Evolutionary conservation across 2,797 vertebrate species (phyloP), one percentile per base, ranked within the genome.

Genomic region (Parotocinclus haroldoi): DNA sequence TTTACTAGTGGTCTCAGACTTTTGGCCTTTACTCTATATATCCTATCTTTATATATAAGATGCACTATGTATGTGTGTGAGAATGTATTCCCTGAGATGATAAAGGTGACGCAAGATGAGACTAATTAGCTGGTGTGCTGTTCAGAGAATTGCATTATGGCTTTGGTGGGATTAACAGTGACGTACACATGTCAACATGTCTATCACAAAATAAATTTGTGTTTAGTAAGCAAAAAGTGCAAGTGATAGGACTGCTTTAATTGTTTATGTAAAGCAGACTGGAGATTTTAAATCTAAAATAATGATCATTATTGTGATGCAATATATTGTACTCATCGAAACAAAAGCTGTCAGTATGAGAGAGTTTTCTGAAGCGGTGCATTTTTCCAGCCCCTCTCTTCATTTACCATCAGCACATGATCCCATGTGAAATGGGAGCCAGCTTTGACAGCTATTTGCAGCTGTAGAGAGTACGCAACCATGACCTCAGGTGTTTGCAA

Each of bases 91-190:
- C 2, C 27, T 27, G 27, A 5, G 27, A 2, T 27, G 27, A 27
- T 27, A 2, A 27, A 27, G 27, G 27, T 27, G 27, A 27, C 27
- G 27, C 27, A 2, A 27, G 27, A 27, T 27, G 5, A 27, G 2
- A 27, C 27, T 27, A 56, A 57, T 65, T 54, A 45, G 45, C 38
- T n/a, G 14, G 38, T 37, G 42, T 12, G n/a, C 1, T 7, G 36
- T 69, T 72, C 45, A 10, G 9, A 19, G 42, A 51, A 51, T 61
- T 62, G 48, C 12, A 7, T 66, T 62, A 68, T 52, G 44, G 3
- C 49, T 51, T 48, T 40, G 58, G 49, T 38, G 3, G 36, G 67
- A 64, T 64, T 66, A 73, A 49, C 40, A 18, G 37, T 61, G 49
- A 66, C 17, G 54, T 16, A 48, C 63, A 7, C 42, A 66, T 52